phyloP scores from a whole-genome alignment of 1,140 invertebrate genomes.

The Saxidomus purpurata region DNA sequence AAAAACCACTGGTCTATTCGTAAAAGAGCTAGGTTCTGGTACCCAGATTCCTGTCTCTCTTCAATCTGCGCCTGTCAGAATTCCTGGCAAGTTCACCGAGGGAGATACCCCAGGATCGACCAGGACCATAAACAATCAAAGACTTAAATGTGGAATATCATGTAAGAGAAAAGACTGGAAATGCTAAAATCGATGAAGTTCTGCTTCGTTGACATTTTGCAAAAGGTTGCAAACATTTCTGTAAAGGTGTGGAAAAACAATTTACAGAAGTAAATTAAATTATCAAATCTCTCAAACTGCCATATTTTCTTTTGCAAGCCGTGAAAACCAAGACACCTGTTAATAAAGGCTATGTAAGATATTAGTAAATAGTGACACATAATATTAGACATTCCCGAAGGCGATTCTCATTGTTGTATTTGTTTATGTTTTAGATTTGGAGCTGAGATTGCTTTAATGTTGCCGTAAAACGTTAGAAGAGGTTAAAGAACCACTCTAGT shows the following conservation, averaged over 20 bases:
- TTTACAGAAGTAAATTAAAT: not conserved
- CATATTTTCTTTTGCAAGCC: not conserved
- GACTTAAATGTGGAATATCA: no score
- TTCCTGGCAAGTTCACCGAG: no score
- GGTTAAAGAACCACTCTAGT: not conserved
- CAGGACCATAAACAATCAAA: no score
- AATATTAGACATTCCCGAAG: not conserved
- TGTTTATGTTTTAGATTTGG: constrained; percentile 18
- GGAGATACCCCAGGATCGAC: no score
- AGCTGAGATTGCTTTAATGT: not conserved
- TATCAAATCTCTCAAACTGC: not conserved
- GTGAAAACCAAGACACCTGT: not conserved
- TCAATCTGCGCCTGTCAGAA: no score
- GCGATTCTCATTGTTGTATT: not conserved
- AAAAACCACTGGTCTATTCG: no score
- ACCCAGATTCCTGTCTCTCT: no score
- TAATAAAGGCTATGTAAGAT: not conserved
- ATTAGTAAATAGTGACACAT: not conserved
- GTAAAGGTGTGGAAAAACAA: not conserved
- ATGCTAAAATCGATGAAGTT: no score
- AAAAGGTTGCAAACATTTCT: not conserved
- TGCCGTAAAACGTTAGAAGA: not conserved
- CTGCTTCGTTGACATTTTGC: no score
- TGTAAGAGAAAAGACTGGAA: no score
- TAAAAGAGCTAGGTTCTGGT: no score